phyloP scores from a whole-genome alignment of 2,797 vertebrate species.

The Phaenicophaeus curvirostris region DNA sequence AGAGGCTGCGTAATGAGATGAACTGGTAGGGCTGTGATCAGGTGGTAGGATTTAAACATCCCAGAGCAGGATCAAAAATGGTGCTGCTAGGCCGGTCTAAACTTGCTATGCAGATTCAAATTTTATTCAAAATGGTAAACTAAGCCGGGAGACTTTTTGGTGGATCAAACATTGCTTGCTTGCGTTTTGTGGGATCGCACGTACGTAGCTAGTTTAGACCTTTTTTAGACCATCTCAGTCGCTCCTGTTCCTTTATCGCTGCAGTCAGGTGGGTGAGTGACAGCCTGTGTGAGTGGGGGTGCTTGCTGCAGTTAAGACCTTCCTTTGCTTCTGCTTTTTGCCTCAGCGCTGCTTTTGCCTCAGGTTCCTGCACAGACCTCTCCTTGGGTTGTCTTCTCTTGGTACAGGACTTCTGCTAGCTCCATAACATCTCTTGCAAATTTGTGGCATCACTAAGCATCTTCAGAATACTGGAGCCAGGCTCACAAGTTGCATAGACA shows the following conservation, averaged over 20 bases:
- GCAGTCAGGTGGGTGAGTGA: not conserved
- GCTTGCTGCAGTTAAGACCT: not conserved
- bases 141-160: not conserved
- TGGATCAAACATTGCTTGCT: not conserved
- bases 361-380: not conserved
- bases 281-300: not conserved
- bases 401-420: not conserved
- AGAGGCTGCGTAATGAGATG: not conserved
- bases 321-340: not conserved
- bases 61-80: not conserved
- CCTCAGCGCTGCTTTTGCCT: not conserved
- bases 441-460: not conserved
- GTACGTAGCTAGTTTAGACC: not conserved
- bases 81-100: not conserved
- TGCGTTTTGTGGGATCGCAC: not conserved
- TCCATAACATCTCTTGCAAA: not conserved
- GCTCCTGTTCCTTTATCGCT: not conserved
- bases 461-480: not conserved
- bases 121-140: not conserved
- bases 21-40: not conserved
- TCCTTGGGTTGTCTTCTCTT: not conserved
- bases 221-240: not conserved
- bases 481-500: not conserved
- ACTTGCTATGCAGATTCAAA: not conserved
- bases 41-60: not conserved